Evolutionary conservation across 2,797 vertebrate genomes (phyloP).

Genomic region (Rhincodon typus): DNA sequence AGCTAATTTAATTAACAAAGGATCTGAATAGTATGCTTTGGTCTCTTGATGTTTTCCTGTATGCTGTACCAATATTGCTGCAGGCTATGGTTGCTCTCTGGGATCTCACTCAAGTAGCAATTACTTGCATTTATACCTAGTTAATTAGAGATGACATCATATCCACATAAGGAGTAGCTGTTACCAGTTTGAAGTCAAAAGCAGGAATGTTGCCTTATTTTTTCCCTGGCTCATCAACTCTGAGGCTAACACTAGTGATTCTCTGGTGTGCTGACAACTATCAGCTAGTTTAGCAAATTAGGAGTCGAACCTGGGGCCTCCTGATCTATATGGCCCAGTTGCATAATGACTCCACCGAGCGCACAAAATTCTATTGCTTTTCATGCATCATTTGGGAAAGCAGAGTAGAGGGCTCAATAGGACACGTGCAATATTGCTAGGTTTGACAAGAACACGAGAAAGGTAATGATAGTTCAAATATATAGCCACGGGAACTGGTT

Average conservation of each 20-base stretch:
- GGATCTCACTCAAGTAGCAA: neutral
- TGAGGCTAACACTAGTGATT: neutral
- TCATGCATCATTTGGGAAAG: neutral
- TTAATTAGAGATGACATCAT: neutral
- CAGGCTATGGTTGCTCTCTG: neutral
- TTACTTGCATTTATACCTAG: neutral
- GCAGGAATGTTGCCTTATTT: neutral
- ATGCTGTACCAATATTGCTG: neutral
- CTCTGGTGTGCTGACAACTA: neutral
- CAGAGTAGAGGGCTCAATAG: neutral
- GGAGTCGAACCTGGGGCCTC: neutral
- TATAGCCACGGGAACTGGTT: neutral
- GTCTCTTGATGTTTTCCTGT: neutral
- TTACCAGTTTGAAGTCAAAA: neutral
- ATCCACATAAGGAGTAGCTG: neutral
- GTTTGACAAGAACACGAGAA: neutral
- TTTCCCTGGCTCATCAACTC: neutral
- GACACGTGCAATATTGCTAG: neutral
- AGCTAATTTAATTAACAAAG: neutral
- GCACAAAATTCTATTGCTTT: neutral
- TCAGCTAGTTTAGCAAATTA: neutral
- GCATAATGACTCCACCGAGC: neutral
- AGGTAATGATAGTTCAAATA: neutral
- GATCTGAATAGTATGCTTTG: neutral
- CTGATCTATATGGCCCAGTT: neutral